phyloP scores from a whole-genome alignment of 2,113 vertebrate genomes.

The Misgurnus mizolepis region DNA sequence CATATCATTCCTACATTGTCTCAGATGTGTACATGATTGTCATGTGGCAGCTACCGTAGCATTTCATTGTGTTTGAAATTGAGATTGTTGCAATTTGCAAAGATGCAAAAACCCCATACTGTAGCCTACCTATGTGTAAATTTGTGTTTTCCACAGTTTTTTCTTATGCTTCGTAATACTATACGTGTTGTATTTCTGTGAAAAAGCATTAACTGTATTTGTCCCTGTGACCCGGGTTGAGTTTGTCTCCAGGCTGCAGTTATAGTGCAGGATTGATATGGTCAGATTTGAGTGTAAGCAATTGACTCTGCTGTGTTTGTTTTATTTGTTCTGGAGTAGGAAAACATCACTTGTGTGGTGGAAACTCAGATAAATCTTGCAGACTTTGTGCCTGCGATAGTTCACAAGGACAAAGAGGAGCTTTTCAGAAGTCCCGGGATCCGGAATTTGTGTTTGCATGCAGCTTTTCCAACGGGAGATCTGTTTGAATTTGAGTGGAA shows the following conservation, averaged over 20 bases:
- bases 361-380: slow-evolving; percentile 19
- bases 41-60: too few species aligned
- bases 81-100: too few species aligned
- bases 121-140: too few species aligned
- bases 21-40: too few species aligned
- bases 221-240: not conserved
- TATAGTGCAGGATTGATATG: slow-evolving; percentile 20
- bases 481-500: slow-evolving; percentile 10
- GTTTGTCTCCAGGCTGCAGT: slow-evolving; percentile 25
- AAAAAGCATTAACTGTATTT: slow-evolving; percentile 17
- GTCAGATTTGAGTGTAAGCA: slow-evolving; percentile 8
- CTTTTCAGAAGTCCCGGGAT: slow-evolving; percentile 17
- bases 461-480: slow-evolving; percentile 18
- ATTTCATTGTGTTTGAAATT: too few species aligned
- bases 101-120: too few species aligned
- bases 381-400: slow-evolving; percentile 1
- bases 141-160: too few species aligned
- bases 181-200: not conserved
- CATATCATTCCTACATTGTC: too few species aligned
- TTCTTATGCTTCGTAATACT: too few species aligned
- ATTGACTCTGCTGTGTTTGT: slow-evolving; percentile 5
- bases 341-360: slow-evolving; percentile 30
- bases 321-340: slow-evolving; percentile 24
- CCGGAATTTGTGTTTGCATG: slow-evolving; percentile 16
- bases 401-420: slow-evolving; percentile 15